Evolutionary conservation across 2,797 vertebrate species (phyloP).

Genomic region (Syngnathus rostellatus): DNA sequence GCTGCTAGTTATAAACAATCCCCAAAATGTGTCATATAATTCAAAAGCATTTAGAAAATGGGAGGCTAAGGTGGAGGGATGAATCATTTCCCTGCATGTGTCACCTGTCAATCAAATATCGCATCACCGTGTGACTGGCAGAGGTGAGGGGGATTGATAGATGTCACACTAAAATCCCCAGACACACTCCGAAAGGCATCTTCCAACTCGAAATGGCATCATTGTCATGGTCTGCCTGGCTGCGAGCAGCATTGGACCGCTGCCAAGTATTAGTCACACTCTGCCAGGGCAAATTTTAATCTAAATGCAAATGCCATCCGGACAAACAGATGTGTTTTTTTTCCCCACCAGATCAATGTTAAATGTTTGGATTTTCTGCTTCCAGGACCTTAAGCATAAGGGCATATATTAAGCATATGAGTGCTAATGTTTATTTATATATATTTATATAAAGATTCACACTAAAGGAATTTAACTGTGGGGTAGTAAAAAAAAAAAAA

Average conservation of each 20-base stretch:
- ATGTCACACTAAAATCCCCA: not conserved
- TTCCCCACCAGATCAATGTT: not conserved
- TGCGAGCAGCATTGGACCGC: not conserved
- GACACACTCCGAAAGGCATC: not conserved
- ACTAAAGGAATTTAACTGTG: too few relatives aligned
- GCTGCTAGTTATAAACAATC: not conserved
- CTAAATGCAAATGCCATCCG: slow-evolving; percentile 64
- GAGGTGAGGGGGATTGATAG: not conserved
- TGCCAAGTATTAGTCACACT: slow-evolving; percentile 19
- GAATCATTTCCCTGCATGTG: not conserved
- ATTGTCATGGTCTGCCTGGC: not conserved
- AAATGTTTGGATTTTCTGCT: slow-evolving; percentile 1
- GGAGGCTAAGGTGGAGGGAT: not conserved
- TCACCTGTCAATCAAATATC: not conserved
- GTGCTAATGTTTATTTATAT: slow-evolving; percentile 4
- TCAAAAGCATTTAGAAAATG: not conserved
- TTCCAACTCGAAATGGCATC: slow-evolving; percentile 4
- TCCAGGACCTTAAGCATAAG: not conserved
- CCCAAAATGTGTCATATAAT: not conserved
- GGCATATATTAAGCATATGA: too few relatives aligned
- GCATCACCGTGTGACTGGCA: not conserved
- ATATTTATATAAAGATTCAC: too few relatives aligned
- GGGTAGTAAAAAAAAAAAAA: too few relatives aligned
- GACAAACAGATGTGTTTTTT: slow-evolving; percentile 11
- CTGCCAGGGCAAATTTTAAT: slow-evolving; percentile 47